These are phyloP conservation scores for Drosophila kohkoa DNA, from an alignment of 1,140 invertebrate species.

Conservation along the genomic window DNA sequence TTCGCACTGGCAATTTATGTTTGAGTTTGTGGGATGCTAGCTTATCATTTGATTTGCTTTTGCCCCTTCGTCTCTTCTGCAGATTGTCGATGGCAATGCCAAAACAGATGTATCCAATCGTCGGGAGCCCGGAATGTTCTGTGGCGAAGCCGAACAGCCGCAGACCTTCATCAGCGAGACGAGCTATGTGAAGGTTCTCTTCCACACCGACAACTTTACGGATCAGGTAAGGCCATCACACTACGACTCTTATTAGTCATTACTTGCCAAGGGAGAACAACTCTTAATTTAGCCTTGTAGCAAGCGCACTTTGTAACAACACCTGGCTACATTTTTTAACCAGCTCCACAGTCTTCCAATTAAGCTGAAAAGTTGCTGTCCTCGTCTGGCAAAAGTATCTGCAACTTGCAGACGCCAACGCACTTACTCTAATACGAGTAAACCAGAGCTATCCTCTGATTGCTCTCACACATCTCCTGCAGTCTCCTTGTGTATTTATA, in stretches of 20 bases:
- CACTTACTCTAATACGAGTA: constrained; percentile 64
- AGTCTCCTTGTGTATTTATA: constrained; percentile 59
- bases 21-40: constrained; percentile 8
- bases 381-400: not conserved
- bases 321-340: constrained; percentile 35
- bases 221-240: constrained; percentile 90
- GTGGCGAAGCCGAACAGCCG: constrained; percentile 96
- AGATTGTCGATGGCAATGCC: constrained; percentile 93
- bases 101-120: constrained; percentile 94
- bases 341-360: constrained; percentile 65
- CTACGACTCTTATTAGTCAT: not conserved
- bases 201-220: constrained; percentile 96
- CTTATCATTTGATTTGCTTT: constrained; percentile 52
- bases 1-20: constrained; percentile 39
- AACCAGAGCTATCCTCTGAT: constrained; percentile 15
- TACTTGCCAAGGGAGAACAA: not conserved
- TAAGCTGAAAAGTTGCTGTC: constrained; percentile 45
- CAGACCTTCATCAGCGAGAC: constrained; percentile 98
- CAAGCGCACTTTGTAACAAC: constrained; percentile 17
- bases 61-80: constrained; percentile 57
- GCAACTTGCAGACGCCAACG: constrained; percentile 37
- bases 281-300: not conserved
- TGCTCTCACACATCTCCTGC: not conserved
- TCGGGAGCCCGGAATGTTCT: constrained; percentile 94
- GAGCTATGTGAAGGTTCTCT: constrained; percentile 94